Percentiles rank a stretch among this genome's conserved stretches.
These are phyloP conservation scores for Blomia tropicalis DNA, from an alignment of 2,888 invertebrate genomes.

Conservation along the genomic window DNA sequence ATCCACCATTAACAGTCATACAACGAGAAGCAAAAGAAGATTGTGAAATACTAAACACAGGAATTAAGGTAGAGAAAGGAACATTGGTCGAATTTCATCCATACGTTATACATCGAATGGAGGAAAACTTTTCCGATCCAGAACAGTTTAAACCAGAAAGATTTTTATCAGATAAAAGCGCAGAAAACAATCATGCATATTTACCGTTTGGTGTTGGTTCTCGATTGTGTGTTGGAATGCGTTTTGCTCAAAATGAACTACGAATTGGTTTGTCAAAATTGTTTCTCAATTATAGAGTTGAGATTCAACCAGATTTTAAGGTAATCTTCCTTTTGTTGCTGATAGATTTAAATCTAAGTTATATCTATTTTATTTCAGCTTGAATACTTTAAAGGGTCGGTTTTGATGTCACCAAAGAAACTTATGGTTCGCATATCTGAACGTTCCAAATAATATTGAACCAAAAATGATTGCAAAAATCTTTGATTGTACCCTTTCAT, in stretches of 20 bases:
- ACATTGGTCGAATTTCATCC: slow-evolving; percentile 5
- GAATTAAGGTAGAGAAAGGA: slow-evolving; percentile 18
- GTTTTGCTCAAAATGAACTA: slow-evolving; percentile 21
- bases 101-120: slow-evolving; percentile 2
- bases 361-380: too few species aligned
- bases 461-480: too few species aligned
- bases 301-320: background rate
- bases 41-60: slow-evolving; percentile 5
- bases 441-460: background rate
- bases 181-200: slow-evolving; percentile 7
- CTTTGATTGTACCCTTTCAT: too few species aligned
- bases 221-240: slow-evolving; percentile 20
- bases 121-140: slow-evolving; percentile 16
- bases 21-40: slow-evolving; percentile 2
- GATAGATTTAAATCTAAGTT: too few species aligned
- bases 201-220: slow-evolving; percentile 20
- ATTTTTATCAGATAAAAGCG: background rate
- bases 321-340: too few species aligned
- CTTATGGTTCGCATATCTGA: slow-evolving; percentile 9
- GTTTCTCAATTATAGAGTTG: background rate
- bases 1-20: background rate
- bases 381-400: slow-evolving; percentile 11
- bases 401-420: slow-evolving; percentile 9
- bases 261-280: slow-evolving; percentile 16
- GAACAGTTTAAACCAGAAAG: slow-evolving; percentile 18